Conservation (phyloP, 2,113 vertebrate species). For the Thalassarche chlororhynchos region DNA sequence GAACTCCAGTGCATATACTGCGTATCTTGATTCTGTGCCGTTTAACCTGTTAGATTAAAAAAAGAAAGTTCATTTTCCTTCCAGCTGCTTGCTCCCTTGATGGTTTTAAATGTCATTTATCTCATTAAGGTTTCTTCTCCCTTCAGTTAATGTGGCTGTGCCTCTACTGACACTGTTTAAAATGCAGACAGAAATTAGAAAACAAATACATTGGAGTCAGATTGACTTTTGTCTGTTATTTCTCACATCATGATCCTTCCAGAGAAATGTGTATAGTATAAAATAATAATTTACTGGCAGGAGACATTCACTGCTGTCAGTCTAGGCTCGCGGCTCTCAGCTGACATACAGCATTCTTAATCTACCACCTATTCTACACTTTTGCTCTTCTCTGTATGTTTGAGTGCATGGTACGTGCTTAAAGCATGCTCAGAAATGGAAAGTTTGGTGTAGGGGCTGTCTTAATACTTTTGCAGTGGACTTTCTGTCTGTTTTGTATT, state of each 20-base stretch:
- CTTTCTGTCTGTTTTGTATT: neutral
- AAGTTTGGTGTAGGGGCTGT: neutral
- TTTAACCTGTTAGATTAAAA: neutral
- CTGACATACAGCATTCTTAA: neutral
- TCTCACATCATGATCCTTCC: neutral
- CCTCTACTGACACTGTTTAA: neutral
- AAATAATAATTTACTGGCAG: neutral
- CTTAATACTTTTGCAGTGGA: neutral
- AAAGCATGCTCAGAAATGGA: rapidly evolving
- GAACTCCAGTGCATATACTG: neutral
- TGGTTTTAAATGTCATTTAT: neutral
- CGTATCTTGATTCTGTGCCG: neutral
- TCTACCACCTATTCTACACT: neutral
- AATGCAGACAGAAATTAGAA: neutral
- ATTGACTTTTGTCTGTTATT: neutral
- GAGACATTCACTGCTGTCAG: neutral
- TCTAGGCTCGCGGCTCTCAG: neutral
- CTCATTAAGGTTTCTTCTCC: neutral
- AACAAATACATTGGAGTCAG: neutral
- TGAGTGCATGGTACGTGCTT: neutral
- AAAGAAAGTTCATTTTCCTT: neutral
- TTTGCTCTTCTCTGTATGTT: neutral
- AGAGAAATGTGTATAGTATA: neutral
- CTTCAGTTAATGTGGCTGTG: neutral
- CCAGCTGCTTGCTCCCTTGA: neutral